A percentile compares a stretch with the other conserved stretches of the same genome.
Conservation (phyloP, 2,797 vertebrate species). For the Takifugu rubripes region DNA sequence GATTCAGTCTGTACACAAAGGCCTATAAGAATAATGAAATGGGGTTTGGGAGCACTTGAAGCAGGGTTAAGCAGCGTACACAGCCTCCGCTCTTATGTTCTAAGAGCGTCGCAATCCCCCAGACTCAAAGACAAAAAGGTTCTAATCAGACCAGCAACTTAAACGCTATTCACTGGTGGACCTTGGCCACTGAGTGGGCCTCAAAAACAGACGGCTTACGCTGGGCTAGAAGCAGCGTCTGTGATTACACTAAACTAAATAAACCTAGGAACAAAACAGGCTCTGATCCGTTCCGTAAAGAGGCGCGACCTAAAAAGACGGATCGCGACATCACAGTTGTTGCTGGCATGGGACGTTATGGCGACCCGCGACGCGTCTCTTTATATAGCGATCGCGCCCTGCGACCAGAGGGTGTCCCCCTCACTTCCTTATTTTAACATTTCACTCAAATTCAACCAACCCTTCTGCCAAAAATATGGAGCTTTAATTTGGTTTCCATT, state of each 20-base stretch:
- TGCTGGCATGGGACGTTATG: not conserved
- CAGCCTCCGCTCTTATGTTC: conserved; percentile 62
- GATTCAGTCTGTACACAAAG: conserved; percentile 74
- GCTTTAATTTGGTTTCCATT: conserved; percentile 44
- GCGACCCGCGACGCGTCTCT: not conserved
- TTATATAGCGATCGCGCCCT: too few species aligned
- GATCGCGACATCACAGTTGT: conserved; percentile 15
- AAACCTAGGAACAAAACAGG: conserved; percentile 33
- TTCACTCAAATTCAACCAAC: too few species aligned
- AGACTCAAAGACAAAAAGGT: conserved; percentile 62
- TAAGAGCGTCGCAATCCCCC: conserved; percentile 57
- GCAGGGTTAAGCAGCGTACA: conserved; percentile 69
- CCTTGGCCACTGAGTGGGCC: conserved; percentile 50
- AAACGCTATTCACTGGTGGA: conserved; percentile 58
- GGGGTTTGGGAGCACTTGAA: conserved; percentile 66
- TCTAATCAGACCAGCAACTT: conserved; percentile 68
- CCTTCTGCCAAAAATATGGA: too few species aligned
- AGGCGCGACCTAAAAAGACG: conserved; percentile 49
- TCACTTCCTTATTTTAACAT: too few species aligned
- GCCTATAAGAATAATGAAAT: conserved; percentile 70
- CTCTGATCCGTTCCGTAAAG: conserved; percentile 46
- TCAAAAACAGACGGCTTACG: conserved; percentile 48
- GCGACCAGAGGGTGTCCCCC: too few species aligned
- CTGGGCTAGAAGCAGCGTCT: conserved; percentile 28
- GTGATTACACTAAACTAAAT: conserved; percentile 45